phyloP scores from a whole-genome alignment of 2,113 vertebrate genomes.

The Misgurnus mizolepis region DNA sequence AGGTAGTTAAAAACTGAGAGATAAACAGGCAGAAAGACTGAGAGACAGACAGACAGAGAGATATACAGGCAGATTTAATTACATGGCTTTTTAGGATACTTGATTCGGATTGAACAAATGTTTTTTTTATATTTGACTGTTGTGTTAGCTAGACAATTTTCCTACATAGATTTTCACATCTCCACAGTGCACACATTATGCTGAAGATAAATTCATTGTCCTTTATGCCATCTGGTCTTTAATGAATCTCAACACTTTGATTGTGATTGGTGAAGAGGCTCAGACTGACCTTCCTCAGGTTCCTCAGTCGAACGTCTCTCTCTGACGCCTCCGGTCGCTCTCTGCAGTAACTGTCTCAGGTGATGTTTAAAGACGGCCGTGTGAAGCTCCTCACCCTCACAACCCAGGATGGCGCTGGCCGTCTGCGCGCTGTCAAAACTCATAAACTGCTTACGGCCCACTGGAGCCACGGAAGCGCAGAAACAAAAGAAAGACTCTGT shows the following conservation, averaged over 20 bases:
- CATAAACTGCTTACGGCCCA: slow-evolving; percentile 93
- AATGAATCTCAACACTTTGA: no score
- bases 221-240: no score
- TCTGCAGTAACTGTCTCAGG: slow-evolving; percentile 85
- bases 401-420: slow-evolving; percentile 83
- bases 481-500: background rate
- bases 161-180: no score
- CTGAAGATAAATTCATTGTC: no score
- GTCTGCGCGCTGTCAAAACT: slow-evolving; percentile 82
- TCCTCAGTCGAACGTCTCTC: slow-evolving; percentile 27
- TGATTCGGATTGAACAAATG: no score
- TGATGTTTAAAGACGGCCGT: slow-evolving; percentile 94
- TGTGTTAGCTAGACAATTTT: no score
- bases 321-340: slow-evolving; percentile 69
- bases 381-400: slow-evolving; percentile 87
- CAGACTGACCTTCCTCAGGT: slow-evolving; percentile 64
- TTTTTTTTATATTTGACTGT: no score
- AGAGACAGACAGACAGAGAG: background rate
- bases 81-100: no score
- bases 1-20: no score
- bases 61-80: no score
- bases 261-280: background rate
- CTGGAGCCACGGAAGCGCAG: slow-evolving; percentile 63
- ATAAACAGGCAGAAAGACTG: background rate
- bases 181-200: no score